Conservation (phyloP, 1,140 invertebrate species). For the Listronotus oregonensis region DNA sequence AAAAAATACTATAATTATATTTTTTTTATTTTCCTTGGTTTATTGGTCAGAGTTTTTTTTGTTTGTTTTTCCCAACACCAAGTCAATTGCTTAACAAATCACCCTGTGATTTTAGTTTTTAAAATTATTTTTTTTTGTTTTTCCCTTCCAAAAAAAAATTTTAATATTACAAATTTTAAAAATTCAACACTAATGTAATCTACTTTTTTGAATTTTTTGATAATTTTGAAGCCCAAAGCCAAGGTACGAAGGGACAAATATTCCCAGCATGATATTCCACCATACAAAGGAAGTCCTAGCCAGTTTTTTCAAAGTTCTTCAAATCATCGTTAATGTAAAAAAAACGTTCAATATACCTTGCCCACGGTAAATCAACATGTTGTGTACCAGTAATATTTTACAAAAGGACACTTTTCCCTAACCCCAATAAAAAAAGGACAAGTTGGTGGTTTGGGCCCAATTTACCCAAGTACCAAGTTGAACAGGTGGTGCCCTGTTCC, state of each 20-base stretch:
- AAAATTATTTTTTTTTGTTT: no score
- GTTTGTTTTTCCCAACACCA: no score
- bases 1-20: no score
- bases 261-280: slow-evolving; percentile 62
- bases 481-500: slow-evolving; percentile 56
- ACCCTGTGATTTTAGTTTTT: no score
- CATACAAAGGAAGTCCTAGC: slow-evolving; percentile 41
- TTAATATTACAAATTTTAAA: no score
- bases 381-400: slow-evolving; percentile 23
- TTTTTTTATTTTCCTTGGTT: no score
- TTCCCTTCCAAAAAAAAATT: no score
- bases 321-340: slow-evolving; percentile 30
- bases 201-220: no score
- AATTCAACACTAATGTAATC: no score
- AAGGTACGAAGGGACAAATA: slow-evolving; percentile 64
- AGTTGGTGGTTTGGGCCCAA: slow-evolving; percentile 43
- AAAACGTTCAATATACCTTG: slow-evolving; percentile 27
- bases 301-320: neutral
- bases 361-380: slow-evolving; percentile 28
- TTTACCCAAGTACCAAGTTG: slow-evolving; percentile 34
- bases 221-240: slow-evolving; percentile 51
- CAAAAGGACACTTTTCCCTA: slow-evolving; percentile 50
- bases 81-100: no score
- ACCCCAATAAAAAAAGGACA: slow-evolving; percentile 47
- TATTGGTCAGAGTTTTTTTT: no score